These are phyloP conservation scores for Schizaphis graminum DNA, from an alignment of 2,888 invertebrate genomes.

Conservation along the genomic window DNA sequence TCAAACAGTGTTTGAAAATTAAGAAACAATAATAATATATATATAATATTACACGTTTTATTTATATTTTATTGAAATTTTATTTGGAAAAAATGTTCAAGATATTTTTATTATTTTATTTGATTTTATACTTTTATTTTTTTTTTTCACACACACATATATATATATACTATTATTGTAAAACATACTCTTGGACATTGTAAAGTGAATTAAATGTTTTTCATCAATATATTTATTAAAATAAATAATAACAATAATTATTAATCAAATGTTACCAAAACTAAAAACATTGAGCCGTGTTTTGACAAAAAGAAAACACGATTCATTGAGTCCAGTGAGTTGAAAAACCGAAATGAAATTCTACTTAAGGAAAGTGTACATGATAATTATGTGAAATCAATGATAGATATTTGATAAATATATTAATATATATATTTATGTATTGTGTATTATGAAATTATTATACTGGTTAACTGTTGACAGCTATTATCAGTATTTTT, in stretches of 20 bases:
- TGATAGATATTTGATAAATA: slow-evolving; percentile 42
- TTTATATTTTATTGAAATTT: slow-evolving; percentile 65
- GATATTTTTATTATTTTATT: slow-evolving; percentile 55
- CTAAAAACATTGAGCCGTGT: background rate
- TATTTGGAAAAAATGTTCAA: slow-evolving; percentile 52
- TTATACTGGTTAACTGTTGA: slow-evolving; percentile 63
- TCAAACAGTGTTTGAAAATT: slow-evolving; percentile 63
- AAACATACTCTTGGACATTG: background rate
- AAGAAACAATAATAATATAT: slow-evolving; percentile 31
- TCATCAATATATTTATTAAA: slow-evolving; percentile 8
- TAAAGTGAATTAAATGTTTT: background rate
- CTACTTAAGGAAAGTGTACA: slow-evolving; percentile 55
- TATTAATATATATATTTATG: slow-evolving; percentile 32
- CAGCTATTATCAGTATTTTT: slow-evolving; percentile 65
- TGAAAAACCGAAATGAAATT: slow-evolving; percentile 62
- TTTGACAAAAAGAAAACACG: background rate
- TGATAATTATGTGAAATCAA: slow-evolving; percentile 49
- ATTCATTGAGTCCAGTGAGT: slow-evolving; percentile 43
- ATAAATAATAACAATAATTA: slow-evolving; percentile 15
- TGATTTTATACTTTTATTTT: slow-evolving; percentile 21
- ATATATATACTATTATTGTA: slow-evolving; percentile 39
- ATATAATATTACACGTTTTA: slow-evolving; percentile 55
- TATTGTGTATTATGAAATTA: slow-evolving; percentile 52
- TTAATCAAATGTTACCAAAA: slow-evolving; percentile 60
- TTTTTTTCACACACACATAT: background rate